Base-by-base conservation (phyloP, 2,888 invertebrate species). In the Linyphia triangularis region DNA sequence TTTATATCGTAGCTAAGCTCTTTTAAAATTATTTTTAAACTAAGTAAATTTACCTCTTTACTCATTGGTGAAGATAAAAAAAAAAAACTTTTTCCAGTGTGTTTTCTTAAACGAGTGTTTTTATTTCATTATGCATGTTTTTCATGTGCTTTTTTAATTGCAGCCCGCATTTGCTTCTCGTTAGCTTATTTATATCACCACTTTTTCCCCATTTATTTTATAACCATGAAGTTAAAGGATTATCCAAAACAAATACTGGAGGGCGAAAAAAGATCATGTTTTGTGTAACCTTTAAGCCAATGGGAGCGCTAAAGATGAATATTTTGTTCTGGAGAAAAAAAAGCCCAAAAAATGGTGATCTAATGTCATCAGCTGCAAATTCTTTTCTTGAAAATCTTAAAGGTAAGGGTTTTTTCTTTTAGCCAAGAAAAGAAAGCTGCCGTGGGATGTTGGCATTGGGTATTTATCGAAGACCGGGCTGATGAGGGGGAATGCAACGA, bases 381-480 rank as follows among this genome's bases (percentile, higher is more conserved):
- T 79, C 72, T 79, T 79, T 79, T 79, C 78, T 72, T 5, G 40
- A 86, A 86, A 77, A 79, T 85, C 78, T 79, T 72, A 79, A 83
- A 86, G 79, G 85, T 86, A 72, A 86, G 84, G 77, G 77, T 59
- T 65, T 24, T 83, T 72, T 19, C 43, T 51, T 57, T 84, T 9
- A 59, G 59, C 75, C 30, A 59, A 85, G 61, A 75, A 26, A 61
- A 33, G 61, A 33, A 57, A 26, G 57, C 51, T 67, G 86, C 86
- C 86, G 73, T 57, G 86, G 86, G 86, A 88, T 88, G 86, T 88
- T 88, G 67, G 86, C 86, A 88, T 88, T 88, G 86, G 81, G 86
- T 88, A 88, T 88, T 88, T 88, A 88, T 88, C 81, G 86, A 88
- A 81, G 77, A 40, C 59, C 82, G 57, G 10, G 73, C 81, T 75